phyloP scores from a whole-genome alignment of 2,797 vertebrate genomes.

The Somateria mollissima region DNA sequence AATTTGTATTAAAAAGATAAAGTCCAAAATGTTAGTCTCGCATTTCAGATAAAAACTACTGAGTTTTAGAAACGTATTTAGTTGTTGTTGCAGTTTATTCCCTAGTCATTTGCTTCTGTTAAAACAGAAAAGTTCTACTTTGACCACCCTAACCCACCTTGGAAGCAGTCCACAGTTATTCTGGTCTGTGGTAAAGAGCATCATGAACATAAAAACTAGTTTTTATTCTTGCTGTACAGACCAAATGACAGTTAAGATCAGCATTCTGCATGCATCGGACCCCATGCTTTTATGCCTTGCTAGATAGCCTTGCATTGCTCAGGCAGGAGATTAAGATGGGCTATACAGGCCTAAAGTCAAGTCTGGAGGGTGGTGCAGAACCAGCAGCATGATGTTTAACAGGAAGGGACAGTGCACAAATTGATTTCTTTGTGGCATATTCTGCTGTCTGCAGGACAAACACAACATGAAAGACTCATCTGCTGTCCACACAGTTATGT shows the following conservation, averaged over 20 bases:
- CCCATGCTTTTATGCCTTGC: rapidly evolving
- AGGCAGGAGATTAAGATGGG: background rate
- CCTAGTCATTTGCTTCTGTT: background rate
- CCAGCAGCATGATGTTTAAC: background rate
- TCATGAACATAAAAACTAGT: background rate
- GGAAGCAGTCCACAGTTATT: background rate
- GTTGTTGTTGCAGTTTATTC: background rate
- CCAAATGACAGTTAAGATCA: background rate
- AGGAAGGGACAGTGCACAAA: background rate
- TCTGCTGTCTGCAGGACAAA: background rate
- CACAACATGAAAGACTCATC: background rate
- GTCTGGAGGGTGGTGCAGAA: background rate
- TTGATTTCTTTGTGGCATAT: background rate
- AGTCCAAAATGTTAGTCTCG: background rate
- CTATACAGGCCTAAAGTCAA: background rate
- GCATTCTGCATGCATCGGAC: background rate
- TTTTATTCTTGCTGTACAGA: background rate
- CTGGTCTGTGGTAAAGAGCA: background rate
- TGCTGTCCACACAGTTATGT: background rate
- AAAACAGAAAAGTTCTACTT: background rate
- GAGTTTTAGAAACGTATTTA: background rate
- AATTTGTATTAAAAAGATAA: background rate
- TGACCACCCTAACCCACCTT: background rate
- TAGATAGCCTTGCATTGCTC: background rate
- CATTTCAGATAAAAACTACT: background rate